Evolutionary conservation across 2,113 vertebrate species (phyloP), one percentile per base, ranked within the genome.

Genomic region (Coregonus clupeaformis): DNA sequence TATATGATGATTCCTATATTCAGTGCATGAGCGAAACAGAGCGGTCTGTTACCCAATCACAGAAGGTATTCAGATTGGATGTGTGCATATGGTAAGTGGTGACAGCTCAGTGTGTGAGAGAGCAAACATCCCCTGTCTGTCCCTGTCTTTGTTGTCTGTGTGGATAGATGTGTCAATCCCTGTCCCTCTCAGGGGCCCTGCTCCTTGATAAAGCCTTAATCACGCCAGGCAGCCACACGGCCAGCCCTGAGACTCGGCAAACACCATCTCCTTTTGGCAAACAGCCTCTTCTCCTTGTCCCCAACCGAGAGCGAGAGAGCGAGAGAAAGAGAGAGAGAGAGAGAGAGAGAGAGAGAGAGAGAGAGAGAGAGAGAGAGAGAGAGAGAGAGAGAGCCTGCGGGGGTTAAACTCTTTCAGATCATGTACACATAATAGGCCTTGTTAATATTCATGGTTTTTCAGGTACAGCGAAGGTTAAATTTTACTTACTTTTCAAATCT

Each of bases 381-480:
- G n/a, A 6, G 27, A 66, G 27, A 32, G 64, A 66, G 64, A 32
- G 64, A 64, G 24, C 13, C 13, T 3, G 47, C 76, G 30, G 30
- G 68, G 92, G 91, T 92, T 91, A 90, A 92, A 92, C 90, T 92
- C 91, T 92, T 93, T 94, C 92, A 94, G 92, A 94, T 94, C 92
- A 91, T 92, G 92, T 92, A 92, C 91, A 93, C 89, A 92, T 94
- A 93, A 94, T 94, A 89, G 91, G 87, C 90, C 88, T 88, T 82
- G 85, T 94, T 94, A 94, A 94, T 94, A 94, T 94, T 94, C 92
- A 94, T 93, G 90, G 92, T 90, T 89, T 91, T 83, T 82, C 91
- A 93, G 93, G 92, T 93, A 93, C 89, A 87, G 91, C 84, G 93
- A 93, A 94, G 93, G 93, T 94, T 93, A 94, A 93, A 93, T 92